These are phyloP conservation scores for Sinopyrophorus schimmeli DNA, from an alignment of 2,888 invertebrate genomes.

Conservation along the genomic window DNA sequence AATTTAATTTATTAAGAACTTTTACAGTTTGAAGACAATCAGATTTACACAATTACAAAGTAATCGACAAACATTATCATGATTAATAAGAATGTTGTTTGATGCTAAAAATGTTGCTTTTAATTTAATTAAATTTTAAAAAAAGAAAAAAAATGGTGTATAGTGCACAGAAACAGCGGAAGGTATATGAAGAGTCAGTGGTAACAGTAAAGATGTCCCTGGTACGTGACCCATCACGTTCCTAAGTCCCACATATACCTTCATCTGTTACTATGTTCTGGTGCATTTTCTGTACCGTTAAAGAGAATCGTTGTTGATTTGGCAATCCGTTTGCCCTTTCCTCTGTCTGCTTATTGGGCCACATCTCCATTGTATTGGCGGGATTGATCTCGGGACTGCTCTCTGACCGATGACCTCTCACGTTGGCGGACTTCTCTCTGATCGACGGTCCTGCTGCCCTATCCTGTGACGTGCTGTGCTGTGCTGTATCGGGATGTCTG, in stretches of 20 bases:
- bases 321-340: constrained; percentile 69
- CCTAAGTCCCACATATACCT: constrained; percentile 48
- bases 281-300: constrained; percentile 50
- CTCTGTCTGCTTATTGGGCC: constrained; percentile 68
- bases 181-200: constrained; percentile 45
- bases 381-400: constrained; percentile 38
- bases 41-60: too few species aligned
- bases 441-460: constrained; percentile 33
- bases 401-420: constrained; percentile 47
- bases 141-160: constrained; percentile 14
- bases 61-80: too few species aligned
- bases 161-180: constrained; percentile 41
- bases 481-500: constrained; percentile 33
- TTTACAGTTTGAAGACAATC: too few species aligned
- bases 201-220: constrained; percentile 27
- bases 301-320: constrained; percentile 60
- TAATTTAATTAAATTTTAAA: too few species aligned
- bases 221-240: constrained; percentile 35
- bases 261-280: constrained; percentile 50
- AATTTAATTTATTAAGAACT: too few species aligned
- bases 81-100: constrained; percentile 11
- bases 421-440: constrained; percentile 30
- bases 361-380: constrained; percentile 58
- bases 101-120: constrained; percentile 27
- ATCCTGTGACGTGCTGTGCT: constrained; percentile 32